phyloP scores from a whole-genome alignment of 2,797 vertebrate genomes.

The Rachycentron canadum region DNA sequence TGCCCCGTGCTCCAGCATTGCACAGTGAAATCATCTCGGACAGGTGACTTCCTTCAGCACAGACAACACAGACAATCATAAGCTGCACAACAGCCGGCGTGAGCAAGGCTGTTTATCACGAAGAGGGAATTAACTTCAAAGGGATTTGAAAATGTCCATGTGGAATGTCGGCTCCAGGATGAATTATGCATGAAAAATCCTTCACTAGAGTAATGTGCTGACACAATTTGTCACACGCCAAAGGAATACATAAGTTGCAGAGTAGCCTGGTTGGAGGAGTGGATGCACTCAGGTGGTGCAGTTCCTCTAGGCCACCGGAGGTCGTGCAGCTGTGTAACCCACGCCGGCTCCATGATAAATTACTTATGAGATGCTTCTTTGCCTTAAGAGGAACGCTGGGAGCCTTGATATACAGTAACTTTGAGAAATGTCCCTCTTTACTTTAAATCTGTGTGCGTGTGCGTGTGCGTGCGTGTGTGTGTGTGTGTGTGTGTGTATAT shows the following conservation, averaged over 20 bases:
- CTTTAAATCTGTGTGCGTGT: conserved; percentile 23
- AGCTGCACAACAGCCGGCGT: conserved; percentile 34
- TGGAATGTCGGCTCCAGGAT: conserved; percentile 62
- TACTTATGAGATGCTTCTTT: conserved; percentile 64
- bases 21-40: conserved; percentile 44
- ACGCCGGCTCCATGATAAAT: conserved; percentile 64
- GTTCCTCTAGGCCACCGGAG: conserved; percentile 37
- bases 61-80: conserved; percentile 44
- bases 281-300: conserved; percentile 44
- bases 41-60: conserved; percentile 61
- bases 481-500: conserved; percentile 11
- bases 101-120: conserved; percentile 66
- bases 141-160: conserved; percentile 71
- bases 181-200: conserved; percentile 77
- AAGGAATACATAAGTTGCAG: conserved; percentile 64
- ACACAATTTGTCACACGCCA: conserved; percentile 74
- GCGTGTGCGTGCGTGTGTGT: conserved; percentile 6
- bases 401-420: conserved; percentile 45
- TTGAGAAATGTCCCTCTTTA: conserved; percentile 35
- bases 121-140: conserved; percentile 78
- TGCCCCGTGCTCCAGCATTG: conserved; percentile 18
- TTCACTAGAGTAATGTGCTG: conserved; percentile 68
- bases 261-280: conserved; percentile 16
- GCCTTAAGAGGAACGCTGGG: conserved; percentile 46
- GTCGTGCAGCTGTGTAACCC: conserved; percentile 60